Conservation (phyloP, 2,797 vertebrate species). For the Nyctibius grandis region DNA sequence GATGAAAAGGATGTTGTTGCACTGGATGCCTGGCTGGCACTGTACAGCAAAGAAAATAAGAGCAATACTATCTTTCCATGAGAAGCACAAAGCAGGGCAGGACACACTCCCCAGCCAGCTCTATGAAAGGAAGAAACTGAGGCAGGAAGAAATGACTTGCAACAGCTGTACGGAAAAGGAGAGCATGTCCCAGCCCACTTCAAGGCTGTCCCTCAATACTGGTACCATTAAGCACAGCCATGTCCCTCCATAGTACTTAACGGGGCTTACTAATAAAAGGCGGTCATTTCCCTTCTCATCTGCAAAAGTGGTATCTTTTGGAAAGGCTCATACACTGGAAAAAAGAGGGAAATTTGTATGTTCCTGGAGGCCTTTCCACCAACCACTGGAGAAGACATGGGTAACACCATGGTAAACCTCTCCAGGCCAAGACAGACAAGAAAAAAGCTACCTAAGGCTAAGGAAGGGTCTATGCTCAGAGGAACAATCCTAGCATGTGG, state of each 20-base stretch:
- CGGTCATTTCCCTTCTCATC: neutral
- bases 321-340: neutral
- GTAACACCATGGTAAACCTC: neutral
- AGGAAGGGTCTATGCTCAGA: neutral
- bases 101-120: neutral
- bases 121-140: neutral
- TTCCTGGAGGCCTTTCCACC: neutral
- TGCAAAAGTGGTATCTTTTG: neutral
- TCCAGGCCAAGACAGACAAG: neutral
- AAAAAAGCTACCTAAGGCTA: neutral
- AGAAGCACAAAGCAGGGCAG: neutral
- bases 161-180: neutral
- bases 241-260: neutral
- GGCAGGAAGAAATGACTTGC: neutral
- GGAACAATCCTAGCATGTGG: neutral
- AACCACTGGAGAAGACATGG: neutral
- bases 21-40: neutral
- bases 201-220: neutral
- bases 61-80: neutral
- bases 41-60: neutral
- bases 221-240: neutral
- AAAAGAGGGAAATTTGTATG: neutral
- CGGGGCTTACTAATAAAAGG: neutral
- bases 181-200: neutral
- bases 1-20: neutral